Conservation (phyloP, 2,888 invertebrate genomes). For the Eurois occulta region DNA sequence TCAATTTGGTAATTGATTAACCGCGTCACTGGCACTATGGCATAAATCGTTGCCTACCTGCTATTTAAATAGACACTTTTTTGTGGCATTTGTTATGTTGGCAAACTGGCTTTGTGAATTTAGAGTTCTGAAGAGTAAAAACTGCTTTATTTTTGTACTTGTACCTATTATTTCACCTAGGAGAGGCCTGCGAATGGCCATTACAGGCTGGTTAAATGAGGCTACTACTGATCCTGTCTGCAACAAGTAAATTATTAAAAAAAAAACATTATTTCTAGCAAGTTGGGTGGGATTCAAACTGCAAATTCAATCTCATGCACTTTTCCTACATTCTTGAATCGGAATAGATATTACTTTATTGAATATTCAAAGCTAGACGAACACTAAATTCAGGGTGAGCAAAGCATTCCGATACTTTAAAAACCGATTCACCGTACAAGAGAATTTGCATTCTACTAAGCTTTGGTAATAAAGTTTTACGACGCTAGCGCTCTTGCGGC, state of each 20-base stretch:
- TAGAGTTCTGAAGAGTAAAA: not conserved
- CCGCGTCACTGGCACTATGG: constrained; percentile 23
- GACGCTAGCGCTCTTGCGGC: constrained; percentile 71
- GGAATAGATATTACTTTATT: constrained; percentile 28
- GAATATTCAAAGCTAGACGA: constrained; percentile 44
- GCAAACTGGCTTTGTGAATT: constrained; percentile 9
- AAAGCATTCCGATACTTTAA: constrained; percentile 37
- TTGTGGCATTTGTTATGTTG: constrained; percentile 34
- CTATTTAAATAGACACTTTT: constrained; percentile 45
- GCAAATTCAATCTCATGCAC: not conserved
- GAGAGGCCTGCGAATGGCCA: not conserved
- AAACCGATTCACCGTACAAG: constrained; percentile 40
- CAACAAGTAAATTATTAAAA: not conserved
- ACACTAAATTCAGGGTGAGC: constrained; percentile 25
- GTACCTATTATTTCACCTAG: not conserved
- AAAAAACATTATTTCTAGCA: not conserved
- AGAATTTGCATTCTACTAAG: constrained; percentile 69
- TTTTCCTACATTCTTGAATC: constrained; percentile 37
- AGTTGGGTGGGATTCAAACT: not conserved
- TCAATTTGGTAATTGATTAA: constrained; percentile 60
- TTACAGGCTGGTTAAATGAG: not conserved
- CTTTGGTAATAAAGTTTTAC: constrained; percentile 70
- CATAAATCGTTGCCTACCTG: constrained; percentile 11
- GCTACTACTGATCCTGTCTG: not conserved
- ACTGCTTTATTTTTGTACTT: not conserved